A percentile compares a stretch with the other conserved stretches of the same genome.
Conservation (phyloP, 2,888 invertebrate species). For the Laothoe populi region DNA sequence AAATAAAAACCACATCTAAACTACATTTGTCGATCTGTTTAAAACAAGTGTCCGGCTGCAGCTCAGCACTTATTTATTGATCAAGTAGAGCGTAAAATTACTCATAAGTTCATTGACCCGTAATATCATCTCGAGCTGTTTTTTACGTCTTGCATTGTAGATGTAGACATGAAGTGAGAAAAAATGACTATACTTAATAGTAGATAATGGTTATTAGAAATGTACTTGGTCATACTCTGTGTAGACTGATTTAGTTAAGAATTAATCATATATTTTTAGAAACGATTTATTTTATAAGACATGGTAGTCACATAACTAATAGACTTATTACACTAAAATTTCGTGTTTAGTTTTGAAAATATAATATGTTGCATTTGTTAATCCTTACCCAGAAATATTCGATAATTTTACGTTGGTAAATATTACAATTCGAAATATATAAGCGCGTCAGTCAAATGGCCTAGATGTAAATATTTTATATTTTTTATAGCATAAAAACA, state of each 20-base stretch:
- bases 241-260: background rate
- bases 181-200: slow-evolving; percentile 5
- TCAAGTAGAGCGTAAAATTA: slow-evolving; percentile 71
- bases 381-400: too few species aligned
- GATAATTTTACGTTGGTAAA: too few species aligned
- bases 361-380: too few species aligned
- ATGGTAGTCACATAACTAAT: too few species aligned
- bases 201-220: slow-evolving; percentile 11
- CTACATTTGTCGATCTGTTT: slow-evolving; percentile 8
- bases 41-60: slow-evolving; percentile 13
- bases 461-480: background rate
- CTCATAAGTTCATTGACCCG: slow-evolving; percentile 70
- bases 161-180: slow-evolving; percentile 21
- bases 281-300: too few species aligned
- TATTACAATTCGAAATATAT: too few species aligned
- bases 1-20: slow-evolving; percentile 10
- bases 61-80: slow-evolving; percentile 39
- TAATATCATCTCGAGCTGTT: slow-evolving; percentile 48
- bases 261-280: background rate
- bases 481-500: background rate
- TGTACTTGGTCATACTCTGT: background rate
- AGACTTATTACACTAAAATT: too few species aligned
- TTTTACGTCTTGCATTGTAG: slow-evolving; percentile 31
- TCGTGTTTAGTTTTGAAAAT: too few species aligned
- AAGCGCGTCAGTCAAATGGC: too few species aligned